Percentiles rank a stretch among this genome's conserved stretches.
Evolutionary conservation across 2,797 vertebrate species (phyloP).

Genomic region (Falco biarmicus): DNA sequence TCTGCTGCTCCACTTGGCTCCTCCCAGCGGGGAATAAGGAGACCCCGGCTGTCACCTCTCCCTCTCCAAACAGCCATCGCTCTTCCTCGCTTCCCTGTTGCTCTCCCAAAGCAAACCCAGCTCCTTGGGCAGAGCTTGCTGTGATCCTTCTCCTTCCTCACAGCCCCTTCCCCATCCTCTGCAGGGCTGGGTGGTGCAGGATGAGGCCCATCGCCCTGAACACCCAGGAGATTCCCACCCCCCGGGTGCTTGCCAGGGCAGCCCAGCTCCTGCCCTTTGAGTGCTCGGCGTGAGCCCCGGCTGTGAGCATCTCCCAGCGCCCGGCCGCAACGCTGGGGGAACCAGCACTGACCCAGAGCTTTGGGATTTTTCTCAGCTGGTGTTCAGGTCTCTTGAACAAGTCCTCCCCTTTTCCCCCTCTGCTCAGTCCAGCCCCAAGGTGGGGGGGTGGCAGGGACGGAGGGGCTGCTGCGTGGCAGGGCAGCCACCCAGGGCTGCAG

Average conservation of each 20-base stretch:
- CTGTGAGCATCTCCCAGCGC: neutral
- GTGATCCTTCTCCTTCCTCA: neutral
- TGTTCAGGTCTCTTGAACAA: neutral
- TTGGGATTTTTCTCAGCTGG: neutral
- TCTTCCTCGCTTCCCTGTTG: neutral
- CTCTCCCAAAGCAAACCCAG: neutral
- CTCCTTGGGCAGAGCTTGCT: neutral
- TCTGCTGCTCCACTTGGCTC: neutral
- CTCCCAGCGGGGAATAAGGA: neutral
- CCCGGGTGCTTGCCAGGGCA: neutral
- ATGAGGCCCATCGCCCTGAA: neutral
- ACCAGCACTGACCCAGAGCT: neutral
- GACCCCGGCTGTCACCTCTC: neutral
- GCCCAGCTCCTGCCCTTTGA: neutral
- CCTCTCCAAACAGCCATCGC: neutral
- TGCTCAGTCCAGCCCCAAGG: neutral
- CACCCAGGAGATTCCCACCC: neutral
- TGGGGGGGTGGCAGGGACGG: neutral
- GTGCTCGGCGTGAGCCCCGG: accelerated
- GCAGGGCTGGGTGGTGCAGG: neutral
- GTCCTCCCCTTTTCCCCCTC: neutral
- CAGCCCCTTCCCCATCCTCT: neutral
- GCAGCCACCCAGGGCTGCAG: neutral
- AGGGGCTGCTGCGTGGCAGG: neutral
- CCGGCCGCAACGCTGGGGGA: neutral